These are phyloP conservation scores for Nasonovia ribisnigri DNA, from an alignment of 2,888 invertebrate genomes.

Conservation along the genomic window DNA sequence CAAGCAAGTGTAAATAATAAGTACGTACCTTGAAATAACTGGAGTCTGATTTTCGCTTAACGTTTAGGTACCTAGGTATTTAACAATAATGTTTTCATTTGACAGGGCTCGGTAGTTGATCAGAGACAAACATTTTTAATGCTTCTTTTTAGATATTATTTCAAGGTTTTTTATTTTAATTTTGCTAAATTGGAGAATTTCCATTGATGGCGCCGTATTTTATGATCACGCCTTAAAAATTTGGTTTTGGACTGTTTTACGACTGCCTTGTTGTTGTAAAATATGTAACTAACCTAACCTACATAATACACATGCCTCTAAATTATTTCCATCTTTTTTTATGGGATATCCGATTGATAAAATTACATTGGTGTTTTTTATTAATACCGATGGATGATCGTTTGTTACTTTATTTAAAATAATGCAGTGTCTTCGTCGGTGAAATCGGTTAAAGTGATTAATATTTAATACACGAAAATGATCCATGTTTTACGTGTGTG, in stretches of 20 bases:
- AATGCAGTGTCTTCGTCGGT: background rate
- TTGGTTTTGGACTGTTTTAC: background rate
- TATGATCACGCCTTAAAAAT: background rate
- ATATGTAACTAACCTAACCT: no score
- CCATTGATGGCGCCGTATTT: background rate
- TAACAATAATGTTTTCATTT: background rate
- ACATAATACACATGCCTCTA: no score
- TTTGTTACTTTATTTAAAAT: background rate
- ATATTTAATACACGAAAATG: background rate
- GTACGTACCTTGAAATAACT: background rate
- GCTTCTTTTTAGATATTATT: background rate
- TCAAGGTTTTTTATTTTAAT: no score
- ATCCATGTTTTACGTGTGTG: background rate
- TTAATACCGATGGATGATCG: no score
- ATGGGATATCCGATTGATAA: background rate
- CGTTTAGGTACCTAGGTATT: background rate
- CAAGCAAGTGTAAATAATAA: background rate
- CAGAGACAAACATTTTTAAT: background rate
- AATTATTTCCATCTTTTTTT: background rate
- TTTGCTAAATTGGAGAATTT: background rate
- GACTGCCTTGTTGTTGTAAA: background rate
- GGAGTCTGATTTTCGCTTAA: constrained; percentile 33
- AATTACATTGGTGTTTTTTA: background rate
- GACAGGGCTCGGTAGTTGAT: background rate
- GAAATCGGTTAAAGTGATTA: background rate